phyloP scores from a whole-genome alignment of 2,888 invertebrate genomes.

The Andricus quercusramuli region DNA sequence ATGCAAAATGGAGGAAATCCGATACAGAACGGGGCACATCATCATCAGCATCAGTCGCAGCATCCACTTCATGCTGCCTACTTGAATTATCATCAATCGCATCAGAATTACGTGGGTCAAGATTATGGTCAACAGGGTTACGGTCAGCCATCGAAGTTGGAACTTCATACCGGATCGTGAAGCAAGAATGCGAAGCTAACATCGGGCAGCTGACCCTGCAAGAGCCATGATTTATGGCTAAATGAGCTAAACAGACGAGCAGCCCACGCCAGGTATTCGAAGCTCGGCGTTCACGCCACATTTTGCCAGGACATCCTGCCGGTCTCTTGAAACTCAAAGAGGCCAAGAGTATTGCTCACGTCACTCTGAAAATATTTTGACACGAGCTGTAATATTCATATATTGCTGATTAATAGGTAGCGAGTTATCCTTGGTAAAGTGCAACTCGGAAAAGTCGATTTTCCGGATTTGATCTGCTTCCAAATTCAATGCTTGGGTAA shows the following conservation, averaged over 20 bases:
- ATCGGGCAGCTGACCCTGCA: constrained; percentile 71
- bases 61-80: constrained; percentile 60
- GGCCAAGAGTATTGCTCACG: constrained; percentile 56
- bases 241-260: constrained; percentile 65
- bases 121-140: constrained; percentile 56
- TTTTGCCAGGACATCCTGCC: constrained; percentile 56
- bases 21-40: constrained; percentile 40
- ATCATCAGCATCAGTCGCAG: constrained; percentile 53
- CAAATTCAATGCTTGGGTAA: neutral
- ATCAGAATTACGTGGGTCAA: constrained; percentile 56
- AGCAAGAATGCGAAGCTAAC: constrained; percentile 58
- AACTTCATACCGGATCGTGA: constrained; percentile 66
- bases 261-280: constrained; percentile 71
- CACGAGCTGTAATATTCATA: constrained; percentile 60
- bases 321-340: constrained; percentile 45
- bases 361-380: constrained; percentile 73
- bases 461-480: constrained; percentile 4
- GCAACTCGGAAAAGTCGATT: constrained; percentile 23
- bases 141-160: constrained; percentile 60
- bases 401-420: constrained; percentile 13
- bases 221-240: constrained; percentile 72
- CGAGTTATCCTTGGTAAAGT: neutral
- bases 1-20: constrained; percentile 22
- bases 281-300: constrained; percentile 50
- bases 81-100: constrained; percentile 61